Base-by-base conservation (phyloP, 2,888 invertebrate species). In the Cantharis rustica region DNA sequence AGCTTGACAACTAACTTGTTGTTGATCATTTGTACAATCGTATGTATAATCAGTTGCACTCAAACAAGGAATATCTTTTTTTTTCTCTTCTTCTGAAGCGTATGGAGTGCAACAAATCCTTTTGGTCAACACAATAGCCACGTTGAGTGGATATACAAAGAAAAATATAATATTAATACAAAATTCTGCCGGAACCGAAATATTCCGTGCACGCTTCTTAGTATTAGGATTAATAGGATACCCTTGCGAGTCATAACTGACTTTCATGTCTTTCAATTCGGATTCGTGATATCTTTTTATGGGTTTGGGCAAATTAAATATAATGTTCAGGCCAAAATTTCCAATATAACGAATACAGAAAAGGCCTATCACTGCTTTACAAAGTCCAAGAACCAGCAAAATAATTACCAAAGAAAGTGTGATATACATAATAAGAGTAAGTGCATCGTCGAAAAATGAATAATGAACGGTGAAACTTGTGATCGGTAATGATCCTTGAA, bases 181-280 rank as follows among this genome's bases (percentile, higher is more conserved):
- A 82, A 92, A 91, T 82, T 91, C 90, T 81, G 89, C 86, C 3
- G 87, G 83, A 72, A 90, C 89, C 82, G 73, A 84, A 84, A 88
- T 81, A 76, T 84, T 85, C 26, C 86, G 72, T 16, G 85, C 85
- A 88, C 90, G 89, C 81, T 87, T 82, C 61, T 87, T 87, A 0
- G 91, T 91, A 61, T 90, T 89, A 0, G 93, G 93, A 83, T 93
- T 91, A 10, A 93, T 84, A 0, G 92, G 92, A 89, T 90, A 91
- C 10, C 92, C 91, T 0, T 89, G 88, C 0, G 85, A 82, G 80
- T 93, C 91, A 80, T 90, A 91, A 16, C 88, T 85, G 2, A 92
- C 90, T 1, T 82, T 73, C 13, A 88, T 86, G 61, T 85, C 80
- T 2, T 81, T 83, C n/a, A 92, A 83, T 23, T 86, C 84, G 3